Percentiles rank a stretch among this genome's conserved stretches.
These are phyloP conservation scores for Laspeyria flexula DNA, from an alignment of 2,888 invertebrate species.

Conservation along the genomic window DNA sequence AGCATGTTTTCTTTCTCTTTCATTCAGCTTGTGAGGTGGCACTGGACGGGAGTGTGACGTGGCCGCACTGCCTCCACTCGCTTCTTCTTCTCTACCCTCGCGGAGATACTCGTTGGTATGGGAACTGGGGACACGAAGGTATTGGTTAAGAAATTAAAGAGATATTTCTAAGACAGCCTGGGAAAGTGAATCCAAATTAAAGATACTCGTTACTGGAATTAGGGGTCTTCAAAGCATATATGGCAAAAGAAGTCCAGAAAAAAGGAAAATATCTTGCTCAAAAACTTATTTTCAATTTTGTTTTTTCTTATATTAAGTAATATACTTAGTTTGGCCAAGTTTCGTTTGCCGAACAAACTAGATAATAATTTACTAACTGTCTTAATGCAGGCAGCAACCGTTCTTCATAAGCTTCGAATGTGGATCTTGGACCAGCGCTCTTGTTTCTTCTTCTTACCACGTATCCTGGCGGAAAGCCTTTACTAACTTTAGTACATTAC, in stretches of 20 bases:
- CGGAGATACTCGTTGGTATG: conserved; percentile 92
- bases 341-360: too few species aligned
- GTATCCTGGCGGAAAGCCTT: conserved; percentile 70
- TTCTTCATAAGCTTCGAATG: conserved; percentile 95
- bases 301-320: too few species aligned
- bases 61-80: conserved; percentile 81
- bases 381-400: conserved; percentile 93
- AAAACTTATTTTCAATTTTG: too few species aligned
- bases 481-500: neutral
- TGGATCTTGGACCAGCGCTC: conserved; percentile 89
- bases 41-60: conserved; percentile 72
- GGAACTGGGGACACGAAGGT: conserved; percentile 88
- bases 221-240: too few species aligned
- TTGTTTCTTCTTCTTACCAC: conserved; percentile 87
- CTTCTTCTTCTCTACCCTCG: conserved; percentile 73
- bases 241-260: too few species aligned
- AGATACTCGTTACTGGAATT: too few species aligned
- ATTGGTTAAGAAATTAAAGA: too few species aligned
- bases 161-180: too few species aligned
- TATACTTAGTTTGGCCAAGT: too few species aligned
- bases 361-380: conserved; percentile 87
- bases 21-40: conserved; percentile 87
- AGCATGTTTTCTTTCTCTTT: conserved; percentile 94
- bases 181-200: too few species aligned
- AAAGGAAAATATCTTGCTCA: too few species aligned